A percentile compares a stretch with the other conserved stretches of the same genome.
These are phyloP conservation scores for Megaustenia siamemsis DNA, from an alignment of 2,888 invertebrate species.

Conservation along the genomic window DNA sequence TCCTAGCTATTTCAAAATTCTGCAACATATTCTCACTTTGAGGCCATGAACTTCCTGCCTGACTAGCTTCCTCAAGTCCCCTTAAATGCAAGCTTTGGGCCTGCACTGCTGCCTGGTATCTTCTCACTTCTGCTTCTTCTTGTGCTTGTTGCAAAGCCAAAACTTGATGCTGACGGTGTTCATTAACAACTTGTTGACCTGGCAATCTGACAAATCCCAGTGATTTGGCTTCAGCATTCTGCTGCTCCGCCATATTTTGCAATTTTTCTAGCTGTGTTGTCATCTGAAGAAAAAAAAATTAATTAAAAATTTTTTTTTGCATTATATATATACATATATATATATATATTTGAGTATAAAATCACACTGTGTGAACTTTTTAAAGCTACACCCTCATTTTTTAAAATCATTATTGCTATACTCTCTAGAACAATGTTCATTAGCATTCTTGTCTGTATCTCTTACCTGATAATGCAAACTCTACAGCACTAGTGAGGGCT, in stretches of 20 bases:
- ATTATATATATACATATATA: too few species aligned
- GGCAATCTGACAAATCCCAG: conserved; percentile 1
- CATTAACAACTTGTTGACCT: not conserved
- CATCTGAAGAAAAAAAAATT: conserved; percentile 33
- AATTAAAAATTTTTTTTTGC: too few species aligned
- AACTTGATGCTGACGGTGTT: not conserved
- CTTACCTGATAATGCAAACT: too few species aligned
- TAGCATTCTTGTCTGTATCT: too few species aligned
- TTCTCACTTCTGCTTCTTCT: conserved; percentile 8
- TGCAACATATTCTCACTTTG: not conserved
- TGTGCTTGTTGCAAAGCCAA: conserved; percentile 21
- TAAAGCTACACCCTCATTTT: too few species aligned
- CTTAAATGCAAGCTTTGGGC: not conserved
- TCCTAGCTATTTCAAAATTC: not conserved
- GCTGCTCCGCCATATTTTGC: conserved; percentile 7
- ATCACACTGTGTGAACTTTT: too few species aligned
- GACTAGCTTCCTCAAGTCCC: not conserved
- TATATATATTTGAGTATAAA: too few species aligned
- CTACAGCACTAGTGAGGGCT: too few species aligned
- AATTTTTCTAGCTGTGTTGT: conserved; percentile 33
- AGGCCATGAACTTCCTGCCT: conserved; percentile 5
- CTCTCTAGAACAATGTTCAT: too few species aligned
- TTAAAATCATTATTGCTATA: too few species aligned
- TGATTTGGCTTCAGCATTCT: conserved; percentile 21
- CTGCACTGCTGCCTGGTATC: not conserved